These are phyloP conservation scores for Strigamia transsilvanica DNA, from an alignment of 2,888 invertebrate genomes.

Conservation along the genomic window DNA sequence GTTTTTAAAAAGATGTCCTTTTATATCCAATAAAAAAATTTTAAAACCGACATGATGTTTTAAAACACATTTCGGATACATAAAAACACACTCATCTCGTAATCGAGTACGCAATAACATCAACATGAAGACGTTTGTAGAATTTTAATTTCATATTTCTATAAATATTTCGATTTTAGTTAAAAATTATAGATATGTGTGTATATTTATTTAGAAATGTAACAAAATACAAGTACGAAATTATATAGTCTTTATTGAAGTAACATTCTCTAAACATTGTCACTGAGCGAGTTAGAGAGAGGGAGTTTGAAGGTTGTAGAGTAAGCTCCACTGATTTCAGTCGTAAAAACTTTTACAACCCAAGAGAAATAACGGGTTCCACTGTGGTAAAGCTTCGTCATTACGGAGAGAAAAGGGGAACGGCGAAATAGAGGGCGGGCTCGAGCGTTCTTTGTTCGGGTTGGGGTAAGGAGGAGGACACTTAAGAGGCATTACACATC, in stretches of 20 bases:
- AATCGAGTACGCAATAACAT: slow-evolving; percentile 10
- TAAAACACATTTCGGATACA: slow-evolving; percentile 4
- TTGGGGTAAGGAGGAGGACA: slow-evolving; percentile 24
- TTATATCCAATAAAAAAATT: not conserved
- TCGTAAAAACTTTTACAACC: slow-evolving; percentile 50
- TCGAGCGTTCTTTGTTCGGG: slow-evolving; percentile 26
- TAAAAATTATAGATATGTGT: not conserved
- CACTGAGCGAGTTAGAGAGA: slow-evolving; percentile 23
- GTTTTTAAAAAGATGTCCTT: not conserved
- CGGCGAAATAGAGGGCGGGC: slow-evolving; percentile 30
- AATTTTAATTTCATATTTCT: not conserved
- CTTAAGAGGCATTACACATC: slow-evolving; percentile 34
- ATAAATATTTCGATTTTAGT: not conserved
- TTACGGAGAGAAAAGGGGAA: slow-evolving; percentile 29
- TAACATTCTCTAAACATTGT: slow-evolving; percentile 30
- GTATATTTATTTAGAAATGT: not conserved
- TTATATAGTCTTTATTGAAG: slow-evolving; percentile 20
- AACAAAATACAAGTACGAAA: not conserved
- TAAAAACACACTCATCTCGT: not conserved
- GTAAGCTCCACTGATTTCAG: slow-evolving; percentile 30
- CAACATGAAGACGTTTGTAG: not conserved
- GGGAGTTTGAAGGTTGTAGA: slow-evolving; percentile 21
- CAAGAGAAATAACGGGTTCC: slow-evolving; percentile 37
- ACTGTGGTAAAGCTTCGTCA: slow-evolving; percentile 32
- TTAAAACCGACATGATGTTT: slow-evolving; percentile 9